Base-by-base conservation (phyloP, 2,113 vertebrate species). In the Rhynchopsitta pachyrhyncha region DNA sequence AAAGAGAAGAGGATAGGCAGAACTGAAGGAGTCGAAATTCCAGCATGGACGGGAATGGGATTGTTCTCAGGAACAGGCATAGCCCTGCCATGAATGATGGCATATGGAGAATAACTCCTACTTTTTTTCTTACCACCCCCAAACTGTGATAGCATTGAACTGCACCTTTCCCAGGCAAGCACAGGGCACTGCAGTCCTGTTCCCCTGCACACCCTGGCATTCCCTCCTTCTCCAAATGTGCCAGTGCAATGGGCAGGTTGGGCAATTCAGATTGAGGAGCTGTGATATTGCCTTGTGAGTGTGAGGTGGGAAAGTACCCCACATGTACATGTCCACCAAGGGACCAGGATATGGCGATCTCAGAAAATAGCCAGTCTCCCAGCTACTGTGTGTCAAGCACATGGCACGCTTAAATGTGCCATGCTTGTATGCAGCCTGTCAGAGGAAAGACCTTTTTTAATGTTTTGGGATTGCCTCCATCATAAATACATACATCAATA, bases 171-270 rank as follows among this genome's bases (percentile, higher is more conserved):
- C 49, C 18, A 52, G n/a, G 44, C 37, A 67, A 47, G 24, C 22
- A 3, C 0, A 0, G 1, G 6, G 44, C 60, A 12, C 8, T 0
- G 0, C 46, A 27, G 50, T 10, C 39, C 39, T 39, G 39, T 24
- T 68, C 22, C n/a, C 15, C 35, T 23, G 35, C 25, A 13, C 10
- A 13, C 15, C 17, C 2, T 0, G 0, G 14, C 77, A 39, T 29
- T 59, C 27, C 17, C 10, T 1, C 0, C 25, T 16, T 52, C 55
- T 49, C 42, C 27, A 25, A 11, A 27, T 3, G 2, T 8, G 9
- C 20, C 3, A 12, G 10, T 33, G 25, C 2, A 2, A 50, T 0
- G 0, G 8, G 17, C 39, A 50, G 23, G 53, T 29, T 6, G 1
- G 33, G 33, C 55, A 11, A 22, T 16, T 41, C 82, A 7, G 11